These are phyloP conservation scores for Actinernus sp. DNA, from an alignment of 92 coral and sea anemone species.

Conservation along the genomic window DNA sequence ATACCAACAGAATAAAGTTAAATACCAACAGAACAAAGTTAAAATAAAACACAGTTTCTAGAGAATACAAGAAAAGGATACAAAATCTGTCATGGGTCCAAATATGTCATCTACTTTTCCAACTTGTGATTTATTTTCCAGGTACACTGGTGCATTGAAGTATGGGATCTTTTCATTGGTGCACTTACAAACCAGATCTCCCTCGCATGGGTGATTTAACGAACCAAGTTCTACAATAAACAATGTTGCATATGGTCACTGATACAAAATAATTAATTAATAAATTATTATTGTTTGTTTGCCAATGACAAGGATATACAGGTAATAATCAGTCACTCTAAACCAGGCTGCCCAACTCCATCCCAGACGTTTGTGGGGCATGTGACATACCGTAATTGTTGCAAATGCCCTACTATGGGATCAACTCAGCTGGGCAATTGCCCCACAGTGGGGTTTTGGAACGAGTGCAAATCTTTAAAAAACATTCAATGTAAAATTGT, in stretches of 20 bases:
- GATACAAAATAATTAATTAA: not conserved
- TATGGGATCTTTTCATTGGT: slow-evolving; percentile 98
- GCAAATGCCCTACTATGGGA: too few relatives aligned
- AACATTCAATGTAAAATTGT: too few relatives aligned
- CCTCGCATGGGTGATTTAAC: slow-evolving; percentile 88
- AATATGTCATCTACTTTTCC: slow-evolving; percentile 99
- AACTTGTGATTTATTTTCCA: slow-evolving; percentile 96
- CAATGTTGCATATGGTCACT: not conserved
- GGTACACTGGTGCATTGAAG: slow-evolving; percentile 97
- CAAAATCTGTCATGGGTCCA: slow-evolving; percentile 98
- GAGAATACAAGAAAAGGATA: slow-evolving; percentile 72
- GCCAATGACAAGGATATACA: not conserved
- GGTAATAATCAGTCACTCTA: not conserved
- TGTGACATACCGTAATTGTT: too few relatives aligned
- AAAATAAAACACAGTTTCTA: too few relatives aligned
- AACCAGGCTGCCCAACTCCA: not conserved
- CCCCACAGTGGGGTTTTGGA: too few relatives aligned
- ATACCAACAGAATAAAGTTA: too few relatives aligned
- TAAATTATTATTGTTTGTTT: not conserved
- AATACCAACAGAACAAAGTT: too few relatives aligned
- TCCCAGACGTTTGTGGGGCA: too few relatives aligned
- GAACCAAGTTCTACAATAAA: slow-evolving; percentile 76
- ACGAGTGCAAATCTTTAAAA: too few relatives aligned
- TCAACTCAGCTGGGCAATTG: too few relatives aligned
- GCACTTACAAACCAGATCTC: slow-evolving; percentile 94